Percentiles rank a stretch among this genome's conserved stretches.
Evolutionary conservation across 2,113 vertebrate species (phyloP).

Genomic region (Saccopteryx bilineata): DNA sequence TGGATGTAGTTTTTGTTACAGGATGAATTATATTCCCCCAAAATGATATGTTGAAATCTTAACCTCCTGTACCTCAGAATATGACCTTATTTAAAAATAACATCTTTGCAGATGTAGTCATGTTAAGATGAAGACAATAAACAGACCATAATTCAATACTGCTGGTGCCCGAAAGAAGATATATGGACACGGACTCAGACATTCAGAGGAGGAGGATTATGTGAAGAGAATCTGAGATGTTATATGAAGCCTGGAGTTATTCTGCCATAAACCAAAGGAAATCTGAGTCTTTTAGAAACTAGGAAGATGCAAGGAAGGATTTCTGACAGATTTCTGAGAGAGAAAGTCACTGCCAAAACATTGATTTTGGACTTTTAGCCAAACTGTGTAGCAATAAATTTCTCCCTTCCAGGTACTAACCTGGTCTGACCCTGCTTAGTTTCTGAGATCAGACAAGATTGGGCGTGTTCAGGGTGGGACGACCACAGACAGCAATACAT

Average conservation of each 20-base stretch:
- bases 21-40: not conserved
- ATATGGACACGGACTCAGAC: not conserved
- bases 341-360: not conserved
- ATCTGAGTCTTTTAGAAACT: not conserved
- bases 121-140: not conserved
- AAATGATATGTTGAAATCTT: not conserved
- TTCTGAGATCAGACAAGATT: no score
- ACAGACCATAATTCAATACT: not conserved
- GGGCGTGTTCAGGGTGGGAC: no score
- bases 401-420: no score
- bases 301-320: not conserved
- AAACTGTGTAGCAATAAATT: not conserved
- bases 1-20: not conserved
- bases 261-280: not conserved
- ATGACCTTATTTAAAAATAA: not conserved
- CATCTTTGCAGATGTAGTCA: not conserved
- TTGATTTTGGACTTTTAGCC: not conserved
- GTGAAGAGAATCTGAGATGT: not conserved
- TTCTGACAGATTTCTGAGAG: not conserved
- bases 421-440: no score
- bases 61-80: not conserved
- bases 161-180: not conserved
- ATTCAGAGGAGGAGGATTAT: not conserved
- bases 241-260: not conserved
- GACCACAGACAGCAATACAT: not conserved